Evolutionary conservation across 1,140 invertebrate genomes (phyloP).

Genomic region (Caenorhabditis tropicalis): DNA sequence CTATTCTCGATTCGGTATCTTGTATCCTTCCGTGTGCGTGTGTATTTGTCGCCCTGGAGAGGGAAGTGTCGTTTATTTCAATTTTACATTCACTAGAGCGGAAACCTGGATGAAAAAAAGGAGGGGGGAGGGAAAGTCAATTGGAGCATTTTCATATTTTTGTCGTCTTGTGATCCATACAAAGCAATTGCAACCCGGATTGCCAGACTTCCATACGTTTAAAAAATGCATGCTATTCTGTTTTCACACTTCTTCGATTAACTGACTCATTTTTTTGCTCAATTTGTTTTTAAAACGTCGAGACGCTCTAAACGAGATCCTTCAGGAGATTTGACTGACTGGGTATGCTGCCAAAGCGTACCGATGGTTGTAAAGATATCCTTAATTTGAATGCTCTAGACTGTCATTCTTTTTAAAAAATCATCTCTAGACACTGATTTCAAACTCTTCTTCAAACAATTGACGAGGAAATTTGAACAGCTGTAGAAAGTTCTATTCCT

Average conservation of each 20-base stretch:
- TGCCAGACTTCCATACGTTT: not conserved
- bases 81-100: constrained; percentile 16
- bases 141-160: constrained; percentile 42
- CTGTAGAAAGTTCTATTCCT: too few relatives aligned
- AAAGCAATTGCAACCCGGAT: constrained; percentile 5
- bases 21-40: not conserved
- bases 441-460: too few relatives aligned
- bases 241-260: not conserved
- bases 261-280: not conserved
- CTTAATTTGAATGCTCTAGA: too few relatives aligned
- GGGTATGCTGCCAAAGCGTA: too few relatives aligned
- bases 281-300: not conserved
- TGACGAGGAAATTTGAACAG: too few relatives aligned
- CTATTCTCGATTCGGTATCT: not conserved
- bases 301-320: not conserved
- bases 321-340: not conserved
- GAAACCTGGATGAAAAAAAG: not conserved
- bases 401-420: too few relatives aligned
- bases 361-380: too few relatives aligned
- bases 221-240: not conserved
- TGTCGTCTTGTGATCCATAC: constrained; percentile 30
- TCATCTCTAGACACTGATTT: too few relatives aligned
- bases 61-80: constrained; percentile 31
- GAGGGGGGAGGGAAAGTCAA: not conserved
- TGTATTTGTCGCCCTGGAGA: not conserved